A percentile compares a stretch with the other conserved stretches of the same genome.
Conservation (phyloP, 2,888 invertebrate genomes). For the Sarcophaga rosellei region DNA sequence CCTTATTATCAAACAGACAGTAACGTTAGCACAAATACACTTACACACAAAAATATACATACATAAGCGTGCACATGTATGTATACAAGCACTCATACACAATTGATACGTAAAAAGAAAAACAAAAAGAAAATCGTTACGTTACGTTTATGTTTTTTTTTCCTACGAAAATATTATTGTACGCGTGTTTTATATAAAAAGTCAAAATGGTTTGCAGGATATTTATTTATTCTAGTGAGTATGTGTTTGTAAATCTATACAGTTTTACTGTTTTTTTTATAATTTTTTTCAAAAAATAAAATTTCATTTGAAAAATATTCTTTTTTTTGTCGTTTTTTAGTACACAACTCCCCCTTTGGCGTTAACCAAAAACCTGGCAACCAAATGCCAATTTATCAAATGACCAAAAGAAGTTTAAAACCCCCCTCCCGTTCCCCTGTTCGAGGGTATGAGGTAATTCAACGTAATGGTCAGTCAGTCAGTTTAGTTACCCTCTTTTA, state of each 20-base stretch:
- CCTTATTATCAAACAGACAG: conserved; percentile 67
- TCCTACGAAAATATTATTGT: conserved; percentile 62
- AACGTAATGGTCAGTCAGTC: conserved; percentile 47
- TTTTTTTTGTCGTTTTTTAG: conserved; percentile 30
- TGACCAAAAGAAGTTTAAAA: conserved; percentile 61
- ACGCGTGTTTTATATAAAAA: conserved; percentile 54
- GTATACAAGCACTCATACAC: too few species aligned
- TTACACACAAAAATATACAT: conserved; percentile 5
- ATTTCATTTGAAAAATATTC: conserved; percentile 4
- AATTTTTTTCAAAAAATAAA: conserved; percentile 27
- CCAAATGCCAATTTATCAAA: conserved; percentile 70
- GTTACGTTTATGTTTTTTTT: conserved; percentile 9
- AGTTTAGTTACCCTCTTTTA: conserved; percentile 33
- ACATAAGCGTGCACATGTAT: not conserved
- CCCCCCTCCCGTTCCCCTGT: not conserved
- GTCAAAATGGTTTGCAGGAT: conserved; percentile 57
- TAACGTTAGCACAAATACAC: conserved; percentile 62
- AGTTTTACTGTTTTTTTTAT: conserved; percentile 17
- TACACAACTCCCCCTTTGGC: conserved; percentile 42
- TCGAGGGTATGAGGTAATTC: conserved; percentile 39
- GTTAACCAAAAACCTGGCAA: conserved; percentile 59
- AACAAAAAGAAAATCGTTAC: too few species aligned
- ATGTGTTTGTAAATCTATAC: not conserved
- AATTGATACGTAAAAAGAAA: not conserved
- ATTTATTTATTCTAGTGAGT: conserved; percentile 23